These are phyloP conservation scores for Drosophila leonis DNA, from an alignment of 2,888 invertebrate species.

Conservation along the genomic window DNA sequence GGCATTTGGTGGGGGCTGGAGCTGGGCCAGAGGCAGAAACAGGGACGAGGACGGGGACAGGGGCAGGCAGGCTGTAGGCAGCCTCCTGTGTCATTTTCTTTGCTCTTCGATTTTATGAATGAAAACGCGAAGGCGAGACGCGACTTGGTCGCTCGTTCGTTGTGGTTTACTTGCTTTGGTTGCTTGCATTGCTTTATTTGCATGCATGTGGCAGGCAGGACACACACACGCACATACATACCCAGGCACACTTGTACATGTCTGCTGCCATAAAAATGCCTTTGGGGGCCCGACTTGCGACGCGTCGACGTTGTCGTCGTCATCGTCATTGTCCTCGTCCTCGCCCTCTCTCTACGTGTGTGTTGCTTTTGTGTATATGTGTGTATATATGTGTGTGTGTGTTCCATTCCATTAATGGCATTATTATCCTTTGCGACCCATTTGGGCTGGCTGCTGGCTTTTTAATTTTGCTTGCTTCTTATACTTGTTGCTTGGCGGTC, in stretches of 20 bases:
- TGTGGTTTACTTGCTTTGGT: conserved; percentile 55
- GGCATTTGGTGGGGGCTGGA: not conserved
- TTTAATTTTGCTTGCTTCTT: conserved; percentile 61
- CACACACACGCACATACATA: conserved; percentile 21
- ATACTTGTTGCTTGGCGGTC: conserved; percentile 71
- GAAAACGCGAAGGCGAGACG: conserved; percentile 74
- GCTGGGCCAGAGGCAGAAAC: not conserved
- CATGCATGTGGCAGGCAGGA: conserved; percentile 58
- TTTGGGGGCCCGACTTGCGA: conserved; percentile 64
- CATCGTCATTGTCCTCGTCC: conserved; percentile 24
- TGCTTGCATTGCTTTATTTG: conserved; percentile 70
- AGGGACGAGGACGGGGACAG: not conserved
- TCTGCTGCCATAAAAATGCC: conserved; percentile 71
- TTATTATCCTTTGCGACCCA: conserved; percentile 69
- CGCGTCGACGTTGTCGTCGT: conserved; percentile 31
- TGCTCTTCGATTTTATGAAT: conserved; percentile 81
- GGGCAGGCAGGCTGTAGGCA: conserved; percentile 22
- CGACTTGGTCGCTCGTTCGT: conserved; percentile 63
- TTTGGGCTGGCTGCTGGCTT: conserved; percentile 42
- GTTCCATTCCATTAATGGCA: conserved; percentile 63
- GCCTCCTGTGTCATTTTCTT: conserved; percentile 73
- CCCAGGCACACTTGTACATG: conserved; percentile 35
- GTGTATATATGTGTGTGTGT: conserved; percentile 23
- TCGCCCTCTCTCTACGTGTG: conserved; percentile 43
- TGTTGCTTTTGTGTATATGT: conserved; percentile 14